Percentiles rank a stretch among this genome's conserved stretches.
phyloP scores from a whole-genome alignment of 2,888 invertebrate species.

The Drosophila buzzatii region DNA sequence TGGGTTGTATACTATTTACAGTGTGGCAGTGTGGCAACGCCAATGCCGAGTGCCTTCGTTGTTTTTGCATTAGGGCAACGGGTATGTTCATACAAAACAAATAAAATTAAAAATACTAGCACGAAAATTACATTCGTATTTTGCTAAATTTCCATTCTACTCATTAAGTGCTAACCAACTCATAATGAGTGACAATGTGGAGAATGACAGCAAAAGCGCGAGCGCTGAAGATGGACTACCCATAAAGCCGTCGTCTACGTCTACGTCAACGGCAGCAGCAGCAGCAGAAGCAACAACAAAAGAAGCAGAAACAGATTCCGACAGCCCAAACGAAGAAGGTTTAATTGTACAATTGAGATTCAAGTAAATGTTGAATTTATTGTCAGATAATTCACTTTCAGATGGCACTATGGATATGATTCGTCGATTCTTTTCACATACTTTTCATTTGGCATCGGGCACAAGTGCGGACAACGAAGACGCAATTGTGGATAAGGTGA shows the following conservation, averaged over 20 bases:
- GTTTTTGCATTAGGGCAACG: slow-evolving; percentile 31
- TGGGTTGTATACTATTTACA: rapidly evolving
- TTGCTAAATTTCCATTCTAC: neutral
- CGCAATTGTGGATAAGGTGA: slow-evolving; percentile 58
- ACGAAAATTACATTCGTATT: neutral
- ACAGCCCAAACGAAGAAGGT: slow-evolving; percentile 38
- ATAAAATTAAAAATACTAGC: slow-evolving; percentile 22
- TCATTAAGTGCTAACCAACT: neutral
- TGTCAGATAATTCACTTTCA: slow-evolving; percentile 32
- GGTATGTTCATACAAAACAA: slow-evolving; percentile 13
- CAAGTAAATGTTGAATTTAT: slow-evolving; percentile 12
- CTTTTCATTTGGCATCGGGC: slow-evolving; percentile 86
- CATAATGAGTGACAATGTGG: slow-evolving; percentile 43
- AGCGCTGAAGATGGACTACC: slow-evolving; percentile 1
- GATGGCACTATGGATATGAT: slow-evolving; percentile 88
- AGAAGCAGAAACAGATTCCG: slow-evolving; percentile 29
- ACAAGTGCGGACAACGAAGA: slow-evolving; percentile 50
- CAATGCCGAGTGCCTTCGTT: slow-evolving; percentile 6
- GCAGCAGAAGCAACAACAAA: slow-evolving; percentile 6
- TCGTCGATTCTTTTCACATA: slow-evolving; percentile 88
- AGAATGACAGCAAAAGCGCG: slow-evolving; percentile 14
- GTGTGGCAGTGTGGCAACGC: slow-evolving; percentile 43
- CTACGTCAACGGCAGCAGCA: neutral
- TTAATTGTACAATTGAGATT: slow-evolving; percentile 4
- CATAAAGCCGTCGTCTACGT: slow-evolving; percentile 7